A percentile compares a stretch with the other conserved stretches of the same genome.
phyloP scores from a whole-genome alignment of 2,888 invertebrate species.

The Polymixis lichenea region DNA sequence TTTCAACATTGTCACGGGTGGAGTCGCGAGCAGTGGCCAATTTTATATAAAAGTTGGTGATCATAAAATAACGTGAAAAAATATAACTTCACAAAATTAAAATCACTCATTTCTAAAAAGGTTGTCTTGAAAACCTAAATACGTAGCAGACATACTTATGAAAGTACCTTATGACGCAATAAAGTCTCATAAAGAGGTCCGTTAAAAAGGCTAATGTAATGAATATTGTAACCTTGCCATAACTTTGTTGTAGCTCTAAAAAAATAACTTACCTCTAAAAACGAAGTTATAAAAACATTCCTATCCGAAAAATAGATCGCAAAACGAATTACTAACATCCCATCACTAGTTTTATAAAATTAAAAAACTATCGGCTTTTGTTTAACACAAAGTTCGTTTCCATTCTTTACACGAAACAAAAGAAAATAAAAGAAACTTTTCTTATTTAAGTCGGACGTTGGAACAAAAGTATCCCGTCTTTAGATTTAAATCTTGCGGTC shows the following conservation, averaged over 20 bases:
- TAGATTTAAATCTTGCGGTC: conserved; percentile 84
- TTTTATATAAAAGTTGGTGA: too few species aligned
- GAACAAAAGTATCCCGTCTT: conserved; percentile 75
- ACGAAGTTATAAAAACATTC: not conserved
- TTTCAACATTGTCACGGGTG: too few species aligned
- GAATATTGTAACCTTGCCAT: conserved; percentile 24
- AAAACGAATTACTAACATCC: conserved; percentile 3
- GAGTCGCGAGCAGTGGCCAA: too few species aligned
- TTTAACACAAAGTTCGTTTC: conserved; percentile 59
- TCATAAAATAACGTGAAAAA: conserved; percentile 1
- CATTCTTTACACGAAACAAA: conserved; percentile 66
- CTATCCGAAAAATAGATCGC: conserved; percentile 2
- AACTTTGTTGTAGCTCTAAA: conserved; percentile 13
- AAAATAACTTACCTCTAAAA: not conserved
- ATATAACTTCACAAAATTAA: not conserved
- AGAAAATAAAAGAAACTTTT: conserved; percentile 79
- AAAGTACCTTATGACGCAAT: conserved; percentile 24
- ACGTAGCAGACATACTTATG: conserved; percentile 16
- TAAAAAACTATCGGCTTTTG: conserved; percentile 58
- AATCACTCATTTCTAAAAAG: conserved; percentile 18
- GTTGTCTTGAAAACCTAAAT: conserved; percentile 21
- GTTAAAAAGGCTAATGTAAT: conserved; percentile 32
- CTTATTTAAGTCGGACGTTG: conserved; percentile 78
- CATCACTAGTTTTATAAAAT: conserved; percentile 40
- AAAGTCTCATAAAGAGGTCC: conserved; percentile 17